A percentile compares a stretch with the other conserved stretches of the same genome.
Evolutionary conservation across 2,797 vertebrate species (phyloP).

Genomic region (Eurystomus glaucurus): DNA sequence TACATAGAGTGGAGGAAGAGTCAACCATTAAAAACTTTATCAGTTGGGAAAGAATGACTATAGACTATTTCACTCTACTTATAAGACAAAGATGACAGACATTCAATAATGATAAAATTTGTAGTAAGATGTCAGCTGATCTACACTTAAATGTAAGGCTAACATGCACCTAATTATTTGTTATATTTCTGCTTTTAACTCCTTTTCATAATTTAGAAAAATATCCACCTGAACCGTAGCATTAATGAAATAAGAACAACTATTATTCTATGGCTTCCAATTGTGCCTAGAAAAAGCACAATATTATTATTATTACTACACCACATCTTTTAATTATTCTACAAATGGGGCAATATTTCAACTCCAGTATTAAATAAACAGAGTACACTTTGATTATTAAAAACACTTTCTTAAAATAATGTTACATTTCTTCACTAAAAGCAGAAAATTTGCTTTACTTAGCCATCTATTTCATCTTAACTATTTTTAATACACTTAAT

Average conservation of each 20-base stretch:
- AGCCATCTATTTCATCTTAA: slow-evolving; percentile 37
- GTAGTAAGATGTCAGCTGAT: not conserved
- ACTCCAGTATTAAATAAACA: not conserved
- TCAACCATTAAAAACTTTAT: slow-evolving; percentile 4
- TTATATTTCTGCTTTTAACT: slow-evolving; percentile 9
- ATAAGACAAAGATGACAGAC: not conserved
- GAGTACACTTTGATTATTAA: not conserved
- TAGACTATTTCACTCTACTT: not conserved
- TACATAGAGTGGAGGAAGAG: slow-evolving; percentile 32
- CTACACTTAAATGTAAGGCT: not conserved
- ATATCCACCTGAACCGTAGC: not conserved
- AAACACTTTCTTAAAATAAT: slow-evolving; percentile 4
- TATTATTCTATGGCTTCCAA: not conserved
- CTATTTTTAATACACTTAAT: slow-evolving; percentile 26
- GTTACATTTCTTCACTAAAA: not conserved
- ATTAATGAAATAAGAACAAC: not conserved
- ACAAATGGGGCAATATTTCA: not conserved
- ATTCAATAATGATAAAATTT: not conserved
- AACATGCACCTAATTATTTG: not conserved
- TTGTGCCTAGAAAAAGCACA: not conserved
- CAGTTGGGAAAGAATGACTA: slow-evolving; percentile 13
- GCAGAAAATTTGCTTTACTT: not conserved
- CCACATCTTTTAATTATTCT: not conserved
- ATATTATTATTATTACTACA: not conserved
- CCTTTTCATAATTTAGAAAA: not conserved